Base-by-base conservation (phyloP, 2,888 invertebrate species). In the Mesodorylaimus sp. region DNA sequence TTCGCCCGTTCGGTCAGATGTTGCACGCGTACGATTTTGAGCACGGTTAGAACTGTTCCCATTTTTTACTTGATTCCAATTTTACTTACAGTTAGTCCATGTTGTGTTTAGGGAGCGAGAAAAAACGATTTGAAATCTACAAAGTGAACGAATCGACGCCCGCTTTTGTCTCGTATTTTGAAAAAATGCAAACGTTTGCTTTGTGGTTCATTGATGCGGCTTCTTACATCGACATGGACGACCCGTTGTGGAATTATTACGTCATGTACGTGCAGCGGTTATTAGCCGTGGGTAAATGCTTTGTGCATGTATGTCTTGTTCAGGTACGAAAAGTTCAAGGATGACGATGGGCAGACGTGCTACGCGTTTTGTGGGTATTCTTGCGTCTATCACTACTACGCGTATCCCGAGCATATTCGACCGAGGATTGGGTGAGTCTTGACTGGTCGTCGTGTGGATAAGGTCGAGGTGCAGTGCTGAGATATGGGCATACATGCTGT, bases 141-240 rank as follows among this genome's bases (percentile, higher is more conserved):
- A 45, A 52, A 53, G 54, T 56, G 2, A 32, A 45, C 13, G 53
- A 76, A 16, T 75, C 76, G 47, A 56, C 60, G 25, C 76, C 78
- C 1, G 79, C 80, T 0, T 91, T 89, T 66, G 66, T 77, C 26
- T 74, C 76, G 2, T 91, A 80, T 66, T 86, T 91, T 66, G 74
- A 79, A 56, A 75, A 83, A 48, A 72, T 93, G 58, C 88, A 93
- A 70, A 84, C 87, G 0, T 85, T 91, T 63, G 75, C 93, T 10
- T 70, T 91, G 52, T 93, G 87, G 83, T 95, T 81, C 69, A 86
- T 97, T 57, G 95, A 97, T 74, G 91, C 86, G 16, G 91, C 89
- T 1, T 84, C 83, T 32, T 89, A 81, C 63, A 85, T 97, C 57
- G 91, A 93, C 68, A 75, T 80, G 2, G 83, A 85, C 66, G 95